Conservation (phyloP, 2,113 vertebrate species). For the Patagioenas fasciata region DNA sequence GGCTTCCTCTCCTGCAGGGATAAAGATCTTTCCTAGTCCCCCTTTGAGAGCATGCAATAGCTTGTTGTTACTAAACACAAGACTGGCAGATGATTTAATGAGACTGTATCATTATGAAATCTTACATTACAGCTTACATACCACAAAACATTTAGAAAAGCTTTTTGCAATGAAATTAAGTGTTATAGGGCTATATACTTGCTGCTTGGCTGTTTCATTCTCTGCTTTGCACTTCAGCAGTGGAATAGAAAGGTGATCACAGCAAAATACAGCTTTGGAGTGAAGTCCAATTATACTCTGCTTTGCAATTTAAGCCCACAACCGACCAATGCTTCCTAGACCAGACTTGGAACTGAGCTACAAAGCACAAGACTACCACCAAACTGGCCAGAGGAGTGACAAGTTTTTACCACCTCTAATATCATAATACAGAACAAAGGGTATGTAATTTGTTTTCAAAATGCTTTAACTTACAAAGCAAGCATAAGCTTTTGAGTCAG, state of each 20-base stretch:
- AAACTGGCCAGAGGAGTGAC: not conserved
- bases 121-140: not conserved
- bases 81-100: not conserved
- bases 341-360: not conserved
- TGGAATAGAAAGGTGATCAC: not conserved
- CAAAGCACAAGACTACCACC: not conserved
- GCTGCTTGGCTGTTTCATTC: not conserved
- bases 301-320: not conserved
- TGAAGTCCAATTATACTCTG: not conserved
- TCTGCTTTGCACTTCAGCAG: not conserved
- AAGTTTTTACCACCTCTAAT: not conserved
- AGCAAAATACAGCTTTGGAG: not conserved
- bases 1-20: not conserved
- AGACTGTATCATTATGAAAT: not conserved
- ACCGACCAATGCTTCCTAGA: not conserved
- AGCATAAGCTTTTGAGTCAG: not conserved
- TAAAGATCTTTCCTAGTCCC: not conserved
- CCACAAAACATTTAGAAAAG: not conserved
- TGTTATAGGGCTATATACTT: not conserved
- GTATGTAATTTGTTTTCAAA: not conserved
- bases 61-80: not conserved
- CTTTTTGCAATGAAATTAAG: not conserved
- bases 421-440: not conserved
- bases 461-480: not conserved
- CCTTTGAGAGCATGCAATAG: rapidly evolving